Evolutionary conservation across 2,113 vertebrate genomes (phyloP), one percentile per base, ranked within the genome.

Genomic region (Brachyistius frenatus): DNA sequence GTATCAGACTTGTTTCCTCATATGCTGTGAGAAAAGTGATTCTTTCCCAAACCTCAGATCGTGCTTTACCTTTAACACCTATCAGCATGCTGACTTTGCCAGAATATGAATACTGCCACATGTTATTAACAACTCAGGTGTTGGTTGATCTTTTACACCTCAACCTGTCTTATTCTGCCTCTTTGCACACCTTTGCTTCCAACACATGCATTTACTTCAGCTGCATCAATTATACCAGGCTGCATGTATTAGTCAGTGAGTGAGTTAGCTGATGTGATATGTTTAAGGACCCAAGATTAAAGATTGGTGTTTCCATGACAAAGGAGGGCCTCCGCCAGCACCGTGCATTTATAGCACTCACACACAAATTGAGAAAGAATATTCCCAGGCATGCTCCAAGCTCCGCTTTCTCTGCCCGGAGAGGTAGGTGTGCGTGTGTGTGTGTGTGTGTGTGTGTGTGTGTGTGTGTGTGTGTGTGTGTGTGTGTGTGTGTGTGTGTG

Each of bases 301-400:
- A 90, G 89, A 93, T 88, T 87, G 88, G 88, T 87, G 90, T 93
- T 92, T 92, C 91, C 90, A 93, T 93, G 92, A 93, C 92, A 90
- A 91, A 93, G 89, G 73, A 84, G 76, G 88, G 86, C 87, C 87
- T 90, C 80, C 50, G 76, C 86, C 84, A 69, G 79, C 79, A 76
- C 15, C 68, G n/a, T 57, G 86, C 69, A 78, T 84, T 79, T 78
- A 87, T 69, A 76, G 77, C 83, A 74, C 86, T 86, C 77, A 77
- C 80, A 80, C 58, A 79, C 90, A 93, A 93, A 92, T 91, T 92
- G 86, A 88, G 79, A 76, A 73, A 83, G 68, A 91, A 89, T 90
- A 93, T 93, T 93, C 89, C 85, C 67, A 83, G 88, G 74, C 91
- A 93, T 92, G 92, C 90, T 80, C 80, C 53, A 1, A 75, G 85